phyloP scores from a whole-genome alignment of 2,797 vertebrate genomes.

The Pantherophis alleghaniensis region DNA sequence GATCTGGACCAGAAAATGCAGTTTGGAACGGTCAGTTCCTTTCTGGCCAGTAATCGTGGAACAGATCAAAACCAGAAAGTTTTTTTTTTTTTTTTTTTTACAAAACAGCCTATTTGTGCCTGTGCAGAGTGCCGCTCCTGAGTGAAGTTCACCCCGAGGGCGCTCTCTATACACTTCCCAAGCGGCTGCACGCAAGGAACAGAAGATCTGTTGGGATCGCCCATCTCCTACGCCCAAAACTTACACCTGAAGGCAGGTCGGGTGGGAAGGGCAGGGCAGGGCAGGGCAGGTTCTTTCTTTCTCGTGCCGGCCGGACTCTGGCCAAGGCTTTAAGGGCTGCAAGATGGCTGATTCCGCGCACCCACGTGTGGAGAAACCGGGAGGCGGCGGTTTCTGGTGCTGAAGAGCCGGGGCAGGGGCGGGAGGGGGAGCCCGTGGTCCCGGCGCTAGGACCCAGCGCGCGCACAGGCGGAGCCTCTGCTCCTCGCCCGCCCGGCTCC shows the following conservation, averaged over 20 bases:
- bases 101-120: neutral
- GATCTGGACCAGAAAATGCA: neutral
- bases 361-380: slow-evolving; percentile 4
- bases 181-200: neutral
- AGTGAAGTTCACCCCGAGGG: neutral
- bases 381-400: neutral
- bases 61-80: neutral
- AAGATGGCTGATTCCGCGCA: slow-evolving; percentile 24
- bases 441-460: slow-evolving; percentile 37
- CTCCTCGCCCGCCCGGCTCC: slow-evolving; percentile 46
- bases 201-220: neutral
- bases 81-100: neutral
- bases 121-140: neutral
- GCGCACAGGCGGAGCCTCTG: slow-evolving; percentile 39
- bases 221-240: neutral
- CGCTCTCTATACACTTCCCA: neutral
- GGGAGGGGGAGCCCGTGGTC: neutral
- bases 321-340: neutral
- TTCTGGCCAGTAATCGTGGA: neutral
- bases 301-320: too few relatives aligned
- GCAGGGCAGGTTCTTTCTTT: neutral
- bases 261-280: neutral
- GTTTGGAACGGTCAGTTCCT: neutral
- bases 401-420: neutral
- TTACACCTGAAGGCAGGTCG: neutral